Base-by-base conservation (phyloP, 1,140 invertebrate species). In the Rhopalosiphum maidis region DNA sequence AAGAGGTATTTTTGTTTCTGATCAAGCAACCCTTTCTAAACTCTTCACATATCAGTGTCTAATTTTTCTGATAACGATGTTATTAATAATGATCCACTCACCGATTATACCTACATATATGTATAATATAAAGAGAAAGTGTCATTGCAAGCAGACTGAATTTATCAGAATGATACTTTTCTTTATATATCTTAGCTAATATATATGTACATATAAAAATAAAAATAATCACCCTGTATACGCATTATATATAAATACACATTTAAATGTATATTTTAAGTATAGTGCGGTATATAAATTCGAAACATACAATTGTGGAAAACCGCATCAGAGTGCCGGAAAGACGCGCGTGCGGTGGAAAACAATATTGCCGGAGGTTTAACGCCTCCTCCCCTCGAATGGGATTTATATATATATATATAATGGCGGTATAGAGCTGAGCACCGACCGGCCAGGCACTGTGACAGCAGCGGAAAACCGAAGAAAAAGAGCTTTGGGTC, bases 331-430 rank as follows among this genome's bases (percentile, higher is more conserved):
- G 60, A 91, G 82, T 85, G 91, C 91, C 91, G 91, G 82, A 92
- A 92, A 92, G 91, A 85, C 30, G 91, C 25, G 23, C 68, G 88
- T 23, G 46, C 43, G 77, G 46, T 37, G 46, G 48, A 85, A 85
- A 92, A 92, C 91, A 92, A 92, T 92, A 92, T 92, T 92, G 91
- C 77, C 43, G 60, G 90, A 51, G 87, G 43, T 46, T 46, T 46
- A 43, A n/a, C 41, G 41, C 15, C 37, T 23, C 55, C 25, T 90
- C 25, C 83, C 41, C 4, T 23, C 23, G 83, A 9, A 23, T 23
- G 25, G 48, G 48, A 51, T 51, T 51, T 51, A 51, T 51, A 68
- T 23, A 41, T 37, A 23, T 22, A 83, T 37, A 83, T 43, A 85
- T 85, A 30, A 85, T 41, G 43, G 43, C 2, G 89, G 51, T 91